Base-by-base conservation (phyloP, 2,797 vertebrate genomes). In the Menidia menidia region DNA sequence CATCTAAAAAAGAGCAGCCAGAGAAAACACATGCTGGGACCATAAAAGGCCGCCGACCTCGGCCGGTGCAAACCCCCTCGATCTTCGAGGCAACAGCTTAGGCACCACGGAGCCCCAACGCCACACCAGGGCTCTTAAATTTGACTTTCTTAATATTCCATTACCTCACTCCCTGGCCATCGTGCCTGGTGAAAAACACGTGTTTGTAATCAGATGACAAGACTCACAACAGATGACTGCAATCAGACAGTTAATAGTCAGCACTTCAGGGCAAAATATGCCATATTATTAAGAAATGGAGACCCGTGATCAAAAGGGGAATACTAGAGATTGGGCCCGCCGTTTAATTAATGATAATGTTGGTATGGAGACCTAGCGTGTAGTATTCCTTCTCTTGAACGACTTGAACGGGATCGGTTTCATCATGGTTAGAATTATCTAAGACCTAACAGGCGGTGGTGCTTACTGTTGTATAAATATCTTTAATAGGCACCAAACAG, bases 141-240 rank as follows among this genome's bases (percentile, higher is more conserved):
- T 44, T 72, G 60, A 71, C 52, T 44, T 41, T 44, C 75, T 63
- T 30, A 44, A 84, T 76, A 79, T 88, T 88, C 87, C 90, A 91
- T 92, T 87, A 91, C 85, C 83, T 91, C 88, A 91, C 73, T 82
- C 54, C 51, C 30, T 39, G 65, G 72, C 81, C 73, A 86, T 88
- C 75, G 71, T 4, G 19, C 57, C 57, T 62, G 68, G 75, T n/a
- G 32, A 78, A 84, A 79, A 86, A 78, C 85, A 89, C 73, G 59
- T 89, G 89, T 85, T 90, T 84, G 86, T 75, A 88, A 92, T 90
- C 86, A 85, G 77, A 77, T 64, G 39, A 86, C 77, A 69, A 75
- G 56, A 42, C 75, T 81, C 71, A 65, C 77, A 87, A 77, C 89
- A 88, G 80, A 87, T 83, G 89, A 92, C 72, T 84, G 81, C 79